Conservation (phyloP, 2,797 vertebrate genomes). For the Lagodon rhomboides region DNA sequence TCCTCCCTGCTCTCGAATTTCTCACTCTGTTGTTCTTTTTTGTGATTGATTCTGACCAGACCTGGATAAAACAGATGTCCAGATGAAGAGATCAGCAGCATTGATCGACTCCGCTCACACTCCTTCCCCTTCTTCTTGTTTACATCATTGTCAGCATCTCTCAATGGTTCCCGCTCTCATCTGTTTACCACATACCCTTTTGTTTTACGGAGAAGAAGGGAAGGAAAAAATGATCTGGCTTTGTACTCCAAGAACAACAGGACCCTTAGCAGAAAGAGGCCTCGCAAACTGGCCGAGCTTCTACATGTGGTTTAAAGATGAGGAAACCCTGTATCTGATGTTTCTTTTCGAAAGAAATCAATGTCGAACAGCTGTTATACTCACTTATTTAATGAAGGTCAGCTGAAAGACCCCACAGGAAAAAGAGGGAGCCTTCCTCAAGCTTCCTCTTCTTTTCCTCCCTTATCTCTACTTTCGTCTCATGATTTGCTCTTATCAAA, state of each 20-base stretch:
- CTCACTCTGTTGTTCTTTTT: slow-evolving; percentile 20
- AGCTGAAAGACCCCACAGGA: slow-evolving; percentile 14
- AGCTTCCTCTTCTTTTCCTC: slow-evolving; percentile 8
- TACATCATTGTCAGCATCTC: slow-evolving; percentile 41
- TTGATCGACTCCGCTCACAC: slow-evolving; percentile 34
- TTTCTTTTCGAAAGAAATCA: slow-evolving; percentile 48
- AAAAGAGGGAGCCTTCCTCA: slow-evolving; percentile 26
- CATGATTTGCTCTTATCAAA: slow-evolving; percentile 39
- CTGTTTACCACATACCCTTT: slow-evolving; percentile 54
- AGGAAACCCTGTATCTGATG: slow-evolving; percentile 50
- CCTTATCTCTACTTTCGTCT: slow-evolving; percentile 14
- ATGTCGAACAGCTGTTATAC: slow-evolving; percentile 48
- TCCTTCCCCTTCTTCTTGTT: slow-evolving; percentile 22
- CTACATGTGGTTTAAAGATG: slow-evolving; percentile 72
- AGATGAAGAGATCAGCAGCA: slow-evolving; percentile 23
- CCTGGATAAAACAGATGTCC: slow-evolving; percentile 38
- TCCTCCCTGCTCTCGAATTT: background rate
- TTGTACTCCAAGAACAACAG: slow-evolving; percentile 75
- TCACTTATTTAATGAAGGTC: slow-evolving; percentile 33
- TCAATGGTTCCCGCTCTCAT: slow-evolving; percentile 39
- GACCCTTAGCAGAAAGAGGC: slow-evolving; percentile 55
- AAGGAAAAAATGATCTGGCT: slow-evolving; percentile 32
- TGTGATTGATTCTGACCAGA: slow-evolving; percentile 38
- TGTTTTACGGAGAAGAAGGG: slow-evolving; percentile 43
- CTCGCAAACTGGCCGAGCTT: slow-evolving; percentile 34